Conservation (phyloP, 2,113 vertebrate species). For the Clupea harengus region DNA sequence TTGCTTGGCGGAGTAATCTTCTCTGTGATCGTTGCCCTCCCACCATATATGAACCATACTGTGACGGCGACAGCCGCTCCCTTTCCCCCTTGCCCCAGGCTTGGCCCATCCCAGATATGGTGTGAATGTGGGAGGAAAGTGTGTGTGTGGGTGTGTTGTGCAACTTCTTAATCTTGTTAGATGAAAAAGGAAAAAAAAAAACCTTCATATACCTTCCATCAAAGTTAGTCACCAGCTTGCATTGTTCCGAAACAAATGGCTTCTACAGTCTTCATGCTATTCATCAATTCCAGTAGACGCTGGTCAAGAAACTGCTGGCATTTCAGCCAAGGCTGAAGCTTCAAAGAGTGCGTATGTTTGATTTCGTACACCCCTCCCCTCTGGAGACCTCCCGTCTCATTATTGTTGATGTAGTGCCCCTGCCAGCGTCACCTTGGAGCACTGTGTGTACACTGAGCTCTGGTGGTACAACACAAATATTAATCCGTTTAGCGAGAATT, state of each 20-base stretch:
- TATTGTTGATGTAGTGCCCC: not conserved
- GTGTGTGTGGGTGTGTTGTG: not conserved
- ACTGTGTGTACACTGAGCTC: not conserved
- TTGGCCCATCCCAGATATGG: slow-evolving; percentile 14
- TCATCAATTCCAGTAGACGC: no score
- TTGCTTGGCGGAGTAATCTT: not conserved
- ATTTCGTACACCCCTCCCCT: not conserved
- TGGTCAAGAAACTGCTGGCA: not conserved
- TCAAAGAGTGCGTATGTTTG: not conserved
- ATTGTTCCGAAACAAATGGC: no score
- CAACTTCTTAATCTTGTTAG: not conserved
- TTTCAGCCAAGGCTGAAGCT: not conserved
- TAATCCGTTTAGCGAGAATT: not conserved
- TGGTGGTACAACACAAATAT: not conserved
- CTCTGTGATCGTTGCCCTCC: not conserved
- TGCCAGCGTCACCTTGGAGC: no score
- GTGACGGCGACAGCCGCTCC: no score
- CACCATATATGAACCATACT: slow-evolving; percentile 24
- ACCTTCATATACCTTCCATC: not conserved
- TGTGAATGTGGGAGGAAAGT: not conserved
- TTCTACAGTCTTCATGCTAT: no score
- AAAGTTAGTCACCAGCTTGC: no score
- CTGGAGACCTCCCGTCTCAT: not conserved
- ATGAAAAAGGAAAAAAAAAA: not conserved
- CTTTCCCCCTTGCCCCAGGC: not conserved